These are phyloP conservation scores for Cygnus olor DNA, from an alignment of 2,797 vertebrate species.

Conservation along the genomic window DNA sequence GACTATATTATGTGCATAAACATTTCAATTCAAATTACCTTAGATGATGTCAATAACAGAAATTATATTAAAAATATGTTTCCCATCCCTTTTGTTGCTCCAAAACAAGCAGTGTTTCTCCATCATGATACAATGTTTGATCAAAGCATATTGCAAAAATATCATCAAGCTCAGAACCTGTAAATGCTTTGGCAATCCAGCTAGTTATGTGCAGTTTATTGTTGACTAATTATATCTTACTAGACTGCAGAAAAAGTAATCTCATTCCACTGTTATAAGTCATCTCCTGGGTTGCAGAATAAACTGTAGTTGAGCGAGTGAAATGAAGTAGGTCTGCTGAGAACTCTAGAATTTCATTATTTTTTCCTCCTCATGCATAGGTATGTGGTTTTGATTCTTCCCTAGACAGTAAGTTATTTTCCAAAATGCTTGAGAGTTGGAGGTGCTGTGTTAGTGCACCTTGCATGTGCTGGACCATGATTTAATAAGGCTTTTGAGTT, in stretches of 20 bases:
- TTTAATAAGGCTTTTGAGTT: not conserved
- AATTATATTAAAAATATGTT: slow-evolving; percentile 54
- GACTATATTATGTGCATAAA: slow-evolving; percentile 2
- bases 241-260: slow-evolving; percentile 1
- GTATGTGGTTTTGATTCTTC: not conserved
- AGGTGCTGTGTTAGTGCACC: not conserved
- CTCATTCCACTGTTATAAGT: not conserved
- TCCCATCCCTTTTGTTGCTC: slow-evolving; percentile 15
- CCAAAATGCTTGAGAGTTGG: not conserved
- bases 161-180: not conserved
- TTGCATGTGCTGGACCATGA: not conserved
- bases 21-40: slow-evolving; percentile 12
- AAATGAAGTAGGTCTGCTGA: not conserved
- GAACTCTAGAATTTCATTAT: not conserved
- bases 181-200: not conserved
- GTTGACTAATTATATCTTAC: slow-evolving; percentile 26
- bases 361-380: not conserved
- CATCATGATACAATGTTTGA: slow-evolving; percentile 6
- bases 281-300: not conserved
- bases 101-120: slow-evolving; percentile 3
- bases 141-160: slow-evolving; percentile 11
- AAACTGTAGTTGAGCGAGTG: not conserved
- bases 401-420: not conserved
- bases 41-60: slow-evolving; percentile 30
- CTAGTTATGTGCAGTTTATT: not conserved